Percentiles rank a stretch among this genome's conserved stretches.
These are phyloP conservation scores for Lucinisca nassula DNA, from an alignment of 2,888 invertebrate genomes.

Conservation along the genomic window DNA sequence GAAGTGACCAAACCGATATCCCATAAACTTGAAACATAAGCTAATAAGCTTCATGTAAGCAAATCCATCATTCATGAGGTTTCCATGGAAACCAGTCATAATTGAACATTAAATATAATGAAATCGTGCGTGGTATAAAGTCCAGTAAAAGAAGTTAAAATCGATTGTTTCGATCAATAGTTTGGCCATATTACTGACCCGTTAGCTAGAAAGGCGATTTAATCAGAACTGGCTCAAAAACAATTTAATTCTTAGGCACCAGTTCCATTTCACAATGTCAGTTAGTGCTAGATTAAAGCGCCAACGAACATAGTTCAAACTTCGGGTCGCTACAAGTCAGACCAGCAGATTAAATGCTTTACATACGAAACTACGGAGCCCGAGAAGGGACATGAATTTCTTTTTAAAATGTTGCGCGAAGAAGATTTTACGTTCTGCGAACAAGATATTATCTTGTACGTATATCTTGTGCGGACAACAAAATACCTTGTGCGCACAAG, in stretches of 20 bases:
- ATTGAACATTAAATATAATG: slow-evolving; percentile 76
- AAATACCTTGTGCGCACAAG: no score
- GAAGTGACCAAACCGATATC: slow-evolving; percentile 44
- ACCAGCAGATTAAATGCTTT: no score
- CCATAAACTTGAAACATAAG: slow-evolving; percentile 70
- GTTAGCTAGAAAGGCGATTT: slow-evolving; percentile 6
- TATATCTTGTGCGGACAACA: no score
- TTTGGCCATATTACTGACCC: slow-evolving; percentile 62
- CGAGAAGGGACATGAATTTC: no score
- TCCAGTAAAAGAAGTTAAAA: slow-evolving; percentile 66
- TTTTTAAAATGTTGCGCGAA: no score
- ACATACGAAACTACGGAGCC: no score
- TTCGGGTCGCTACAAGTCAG: no score
- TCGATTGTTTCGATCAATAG: slow-evolving; percentile 67
- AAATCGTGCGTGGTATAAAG: slow-evolving; percentile 73
- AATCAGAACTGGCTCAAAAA: slow-evolving; percentile 6
- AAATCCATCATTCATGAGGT: slow-evolving; percentile 69
- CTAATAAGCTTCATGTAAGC: slow-evolving; percentile 69
- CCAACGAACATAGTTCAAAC: not conserved
- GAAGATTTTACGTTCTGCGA: no score
- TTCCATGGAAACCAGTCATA: slow-evolving; percentile 65
- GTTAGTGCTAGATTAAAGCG: not conserved
- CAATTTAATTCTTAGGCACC: not conserved
- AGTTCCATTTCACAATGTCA: not conserved
- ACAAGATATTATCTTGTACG: no score